Conservation (phyloP, 2,113 vertebrate genomes). For the Limanda limanda region DNA sequence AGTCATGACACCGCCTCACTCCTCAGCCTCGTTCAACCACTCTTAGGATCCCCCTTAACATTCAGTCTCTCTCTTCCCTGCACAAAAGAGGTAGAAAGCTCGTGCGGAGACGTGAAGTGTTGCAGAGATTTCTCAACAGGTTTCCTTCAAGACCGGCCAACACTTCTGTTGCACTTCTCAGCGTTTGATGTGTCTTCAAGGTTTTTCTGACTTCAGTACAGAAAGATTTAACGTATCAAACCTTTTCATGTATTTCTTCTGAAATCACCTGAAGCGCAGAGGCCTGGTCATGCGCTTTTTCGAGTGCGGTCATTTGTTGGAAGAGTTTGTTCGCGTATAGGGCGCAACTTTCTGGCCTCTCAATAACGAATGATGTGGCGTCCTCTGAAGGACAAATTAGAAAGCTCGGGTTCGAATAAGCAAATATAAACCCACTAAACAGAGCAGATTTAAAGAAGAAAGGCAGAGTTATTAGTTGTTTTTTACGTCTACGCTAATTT, state of each 20-base stretch:
- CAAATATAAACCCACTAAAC: constrained; percentile 22
- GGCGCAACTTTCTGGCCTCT: constrained; percentile 39
- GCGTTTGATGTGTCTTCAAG: constrained; percentile 53
- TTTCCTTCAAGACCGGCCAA: constrained; percentile 35
- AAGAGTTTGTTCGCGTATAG: constrained; percentile 27
- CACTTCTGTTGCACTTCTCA: constrained; percentile 22
- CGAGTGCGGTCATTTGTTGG: constrained; percentile 9
- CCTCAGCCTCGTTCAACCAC: constrained; percentile 31
- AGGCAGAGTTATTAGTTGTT: constrained; percentile 40
- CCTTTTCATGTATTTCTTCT: constrained; percentile 28
- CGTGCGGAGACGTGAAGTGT: constrained; percentile 9
- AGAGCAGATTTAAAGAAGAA: constrained; percentile 11
- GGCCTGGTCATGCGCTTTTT: constrained; percentile 2
- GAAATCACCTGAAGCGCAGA: constrained; percentile 10
- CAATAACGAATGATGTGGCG: constrained; percentile 55
- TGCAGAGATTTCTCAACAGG: constrained; percentile 9
- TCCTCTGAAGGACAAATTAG: constrained; percentile 64
- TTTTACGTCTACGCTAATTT: constrained; percentile 54
- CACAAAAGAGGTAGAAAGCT: not conserved
- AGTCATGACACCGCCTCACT: constrained; percentile 48
- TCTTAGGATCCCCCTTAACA: constrained; percentile 42
- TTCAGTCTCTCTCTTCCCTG: constrained; percentile 8
- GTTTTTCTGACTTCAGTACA: constrained; percentile 27
- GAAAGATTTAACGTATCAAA: constrained; percentile 17
- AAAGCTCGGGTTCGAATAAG: constrained; percentile 32